phyloP scores from a whole-genome alignment of 1,140 invertebrate species.

The Aporrectodea caliginosa region DNA sequence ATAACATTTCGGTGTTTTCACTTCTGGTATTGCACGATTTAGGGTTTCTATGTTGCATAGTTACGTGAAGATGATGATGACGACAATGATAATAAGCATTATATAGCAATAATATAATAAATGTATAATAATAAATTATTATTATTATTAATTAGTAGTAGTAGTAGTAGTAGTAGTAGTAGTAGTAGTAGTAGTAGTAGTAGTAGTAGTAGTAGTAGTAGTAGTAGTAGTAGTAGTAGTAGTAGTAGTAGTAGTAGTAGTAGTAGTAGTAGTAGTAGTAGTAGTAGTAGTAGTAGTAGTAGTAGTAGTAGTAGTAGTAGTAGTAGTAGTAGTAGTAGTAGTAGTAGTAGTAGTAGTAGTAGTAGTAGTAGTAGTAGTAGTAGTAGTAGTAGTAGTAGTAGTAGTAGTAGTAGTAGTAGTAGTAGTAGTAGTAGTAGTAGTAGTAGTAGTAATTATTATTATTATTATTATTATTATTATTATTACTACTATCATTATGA shows the following conservation, averaged over 20 bases:
- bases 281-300: background rate
- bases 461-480: constrained; percentile 4
- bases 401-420: constrained; percentile 2
- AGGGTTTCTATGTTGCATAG: too few species aligned
- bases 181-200: constrained; percentile 2
- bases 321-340: background rate
- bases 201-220: constrained; percentile 3
- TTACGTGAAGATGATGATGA: too few species aligned
- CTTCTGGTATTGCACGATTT: too few species aligned
- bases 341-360: constrained; percentile 2
- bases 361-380: constrained; percentile 2
- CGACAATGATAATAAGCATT: too few species aligned
- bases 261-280: constrained; percentile 3
- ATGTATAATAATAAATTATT: background rate
- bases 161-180: constrained; percentile 2
- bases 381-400: constrained; percentile 3
- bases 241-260: constrained; percentile 2
- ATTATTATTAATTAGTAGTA: constrained; percentile 4
- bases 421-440: constrained; percentile 2
- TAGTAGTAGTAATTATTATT: constrained; percentile 4
- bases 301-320: background rate
- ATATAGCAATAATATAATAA: too few species aligned
- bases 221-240: constrained; percentile 2
- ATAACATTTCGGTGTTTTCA: too few species aligned
- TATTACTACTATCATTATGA: background rate